phyloP scores from a whole-genome alignment of 2,888 invertebrate genomes.

The Alloplasta piceator region DNA sequence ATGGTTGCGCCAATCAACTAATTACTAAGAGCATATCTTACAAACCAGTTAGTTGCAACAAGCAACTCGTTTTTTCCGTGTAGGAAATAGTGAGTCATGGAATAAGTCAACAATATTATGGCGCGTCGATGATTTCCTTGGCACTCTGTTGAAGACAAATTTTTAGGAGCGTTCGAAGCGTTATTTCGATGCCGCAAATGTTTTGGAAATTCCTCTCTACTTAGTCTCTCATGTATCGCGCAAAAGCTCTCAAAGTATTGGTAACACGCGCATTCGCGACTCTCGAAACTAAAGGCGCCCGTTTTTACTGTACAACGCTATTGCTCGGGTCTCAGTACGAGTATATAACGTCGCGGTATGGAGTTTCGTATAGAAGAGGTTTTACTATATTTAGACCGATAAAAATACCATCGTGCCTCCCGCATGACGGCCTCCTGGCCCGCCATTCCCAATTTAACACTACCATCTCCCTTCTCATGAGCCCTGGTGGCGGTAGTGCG shows the following conservation, averaged over 20 bases:
- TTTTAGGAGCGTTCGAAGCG: too few species aligned
- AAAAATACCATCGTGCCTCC: slow-evolving; percentile 83
- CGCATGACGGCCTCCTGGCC: slow-evolving; percentile 82
- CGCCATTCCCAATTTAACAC: slow-evolving; percentile 81
- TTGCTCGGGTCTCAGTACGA: slow-evolving; percentile 11
- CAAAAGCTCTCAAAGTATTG: slow-evolving; percentile 37
- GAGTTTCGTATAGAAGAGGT: slow-evolving; percentile 79
- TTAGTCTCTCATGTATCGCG: slow-evolving; percentile 25
- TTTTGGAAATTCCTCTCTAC: background rate
- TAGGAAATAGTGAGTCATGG: too few species aligned
- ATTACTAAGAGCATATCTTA: too few species aligned
- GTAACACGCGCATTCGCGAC: slow-evolving; percentile 38
- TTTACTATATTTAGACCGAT: slow-evolving; percentile 82
- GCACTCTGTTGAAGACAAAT: background rate
- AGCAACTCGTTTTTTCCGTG: too few species aligned
- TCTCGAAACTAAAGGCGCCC: slow-evolving; percentile 40
- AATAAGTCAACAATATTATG: too few species aligned
- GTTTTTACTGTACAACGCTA: slow-evolving; percentile 15
- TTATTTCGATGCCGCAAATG: background rate
- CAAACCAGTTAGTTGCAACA: too few species aligned
- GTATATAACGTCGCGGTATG: slow-evolving; percentile 72
- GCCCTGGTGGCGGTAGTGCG: background rate
- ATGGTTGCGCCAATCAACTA: too few species aligned
- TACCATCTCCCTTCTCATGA: slow-evolving; percentile 3
- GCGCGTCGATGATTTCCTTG: background rate